A percentile compares a stretch with the other conserved stretches of the same genome.
phyloP scores from a whole-genome alignment of 2,797 vertebrate species.

The Phrynocephalus guinanensis region DNA sequence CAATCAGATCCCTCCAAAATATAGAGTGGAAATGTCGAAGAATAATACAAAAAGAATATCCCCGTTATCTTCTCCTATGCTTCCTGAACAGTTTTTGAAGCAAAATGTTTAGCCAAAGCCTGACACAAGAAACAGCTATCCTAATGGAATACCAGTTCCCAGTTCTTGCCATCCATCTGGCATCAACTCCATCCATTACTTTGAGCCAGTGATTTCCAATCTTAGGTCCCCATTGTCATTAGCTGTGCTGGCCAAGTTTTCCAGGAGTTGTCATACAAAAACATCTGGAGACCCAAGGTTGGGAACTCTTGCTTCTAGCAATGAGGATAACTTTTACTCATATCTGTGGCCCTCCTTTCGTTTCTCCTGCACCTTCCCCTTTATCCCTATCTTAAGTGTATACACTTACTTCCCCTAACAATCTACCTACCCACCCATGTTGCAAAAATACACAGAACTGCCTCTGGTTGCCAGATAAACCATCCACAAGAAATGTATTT shows the following conservation, averaged over 20 bases:
- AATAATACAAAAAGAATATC: slow-evolving; percentile 70
- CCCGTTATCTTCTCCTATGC: slow-evolving; percentile 59
- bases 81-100: slow-evolving; percentile 69
- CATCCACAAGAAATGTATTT: no score
- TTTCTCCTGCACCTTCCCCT: background rate
- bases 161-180: slow-evolving; percentile 26
- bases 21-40: slow-evolving; percentile 65
- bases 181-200: slow-evolving; percentile 63
- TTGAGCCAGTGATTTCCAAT: background rate
- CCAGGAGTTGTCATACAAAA: no score
- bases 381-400: background rate
- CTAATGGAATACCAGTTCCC: slow-evolving; percentile 68
- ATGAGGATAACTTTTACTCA: background rate
- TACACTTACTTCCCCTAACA: no score
- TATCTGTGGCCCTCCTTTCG: background rate
- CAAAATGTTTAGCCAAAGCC: slow-evolving; percentile 65
- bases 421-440: background rate
- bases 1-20: slow-evolving; percentile 65
- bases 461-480: no score
- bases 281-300: background rate
- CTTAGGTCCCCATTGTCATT: no score
- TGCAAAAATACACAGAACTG: background rate
- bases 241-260: no score
- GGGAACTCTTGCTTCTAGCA: background rate
- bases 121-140: slow-evolving; percentile 58